Evolutionary conservation across 2,888 invertebrate genomes (phyloP), one percentile per base, ranked within the genome.

Genomic region (Argyra leucocephala): DNA sequence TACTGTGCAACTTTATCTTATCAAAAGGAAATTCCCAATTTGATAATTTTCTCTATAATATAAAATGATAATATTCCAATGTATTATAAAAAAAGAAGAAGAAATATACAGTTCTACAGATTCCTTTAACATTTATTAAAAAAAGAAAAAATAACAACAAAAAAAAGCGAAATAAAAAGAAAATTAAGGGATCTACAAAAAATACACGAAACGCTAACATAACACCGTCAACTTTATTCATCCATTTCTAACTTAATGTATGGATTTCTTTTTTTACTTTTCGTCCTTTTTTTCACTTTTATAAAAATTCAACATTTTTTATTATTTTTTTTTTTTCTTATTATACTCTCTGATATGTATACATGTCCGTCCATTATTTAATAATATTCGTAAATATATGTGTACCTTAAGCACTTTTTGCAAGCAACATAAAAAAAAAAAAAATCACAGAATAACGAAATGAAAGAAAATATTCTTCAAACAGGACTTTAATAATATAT

Each of bases 181-280:
- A 31, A 6, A 31, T 31, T 31, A 31, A 31, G 31, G 7, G 31
- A 31, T 10, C 7, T 5, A 48, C 48, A 15, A 18, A 48, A 18
- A 12, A 31, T 10, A 31, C 9, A 48, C 48, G n/a, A 18, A 48
- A 18, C 48, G 48, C 48, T 12, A 48, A 5, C 48, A 48, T 48
- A 48, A 48, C 48, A 48, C 48, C 48, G 48, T 48, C 48, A 48
- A 48, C 48, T 48, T 48, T 48, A 48, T 48, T 48, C 48, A 48
- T 48, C 48, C 48, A 48, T 48, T 18, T 48, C 48, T 15, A 48
- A 48, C 48, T 48, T 18, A 48, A 48, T 48, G 18, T 48, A 48
- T 18, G 1, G 12, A 18, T 48, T 48, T 48, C 18, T 48, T 5
- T 48, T 48, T 48, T 48, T 15, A 18, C 18, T 48, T 48, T 48